These are phyloP conservation scores for Gymnobelideus leadbeateri DNA, from an alignment of 2,113 vertebrate genomes.

Conservation along the genomic window DNA sequence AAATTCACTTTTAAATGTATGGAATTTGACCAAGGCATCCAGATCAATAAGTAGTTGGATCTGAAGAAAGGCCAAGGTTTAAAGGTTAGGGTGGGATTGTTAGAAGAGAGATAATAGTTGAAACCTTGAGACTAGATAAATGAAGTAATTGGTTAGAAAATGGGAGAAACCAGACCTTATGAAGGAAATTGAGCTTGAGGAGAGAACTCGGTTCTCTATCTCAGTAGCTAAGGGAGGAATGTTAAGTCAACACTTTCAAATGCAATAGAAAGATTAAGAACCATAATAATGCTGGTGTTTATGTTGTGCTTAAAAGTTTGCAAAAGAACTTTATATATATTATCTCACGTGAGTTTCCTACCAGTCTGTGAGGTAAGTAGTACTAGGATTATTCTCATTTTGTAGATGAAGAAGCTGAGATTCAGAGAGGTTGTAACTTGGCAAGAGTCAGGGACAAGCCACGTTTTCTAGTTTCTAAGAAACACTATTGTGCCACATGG, in stretches of 20 bases:
- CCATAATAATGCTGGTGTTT: not conserved
- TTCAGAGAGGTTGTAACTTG: not conserved
- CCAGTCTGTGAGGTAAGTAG: not conserved
- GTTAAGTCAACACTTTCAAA: not conserved
- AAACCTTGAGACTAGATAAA: constrained; percentile 18
- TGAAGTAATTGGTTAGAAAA: not conserved
- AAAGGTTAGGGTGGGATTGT: not conserved
- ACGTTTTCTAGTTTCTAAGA: not conserved
- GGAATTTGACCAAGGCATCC: not conserved
- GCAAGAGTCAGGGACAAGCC: not conserved
- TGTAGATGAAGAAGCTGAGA: not conserved
- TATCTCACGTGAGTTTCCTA: not conserved
- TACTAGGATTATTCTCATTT: not conserved
- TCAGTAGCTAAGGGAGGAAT: not conserved
- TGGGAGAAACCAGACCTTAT: not conserved
- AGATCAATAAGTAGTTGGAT: not conserved
- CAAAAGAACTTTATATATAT: not conserved
- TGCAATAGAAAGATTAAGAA: not conserved
- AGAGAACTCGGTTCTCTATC: constrained; percentile 26
- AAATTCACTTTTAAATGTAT: not conserved
- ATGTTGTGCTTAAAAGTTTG: not conserved
- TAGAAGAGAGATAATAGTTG: not conserved
- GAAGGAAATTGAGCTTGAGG: not conserved
- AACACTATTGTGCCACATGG: not conserved
- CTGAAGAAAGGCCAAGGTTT: not conserved